Evolutionary conservation across 2,113 vertebrate species (phyloP).

Genomic region (Misgurnus anguillicaudatus): DNA sequence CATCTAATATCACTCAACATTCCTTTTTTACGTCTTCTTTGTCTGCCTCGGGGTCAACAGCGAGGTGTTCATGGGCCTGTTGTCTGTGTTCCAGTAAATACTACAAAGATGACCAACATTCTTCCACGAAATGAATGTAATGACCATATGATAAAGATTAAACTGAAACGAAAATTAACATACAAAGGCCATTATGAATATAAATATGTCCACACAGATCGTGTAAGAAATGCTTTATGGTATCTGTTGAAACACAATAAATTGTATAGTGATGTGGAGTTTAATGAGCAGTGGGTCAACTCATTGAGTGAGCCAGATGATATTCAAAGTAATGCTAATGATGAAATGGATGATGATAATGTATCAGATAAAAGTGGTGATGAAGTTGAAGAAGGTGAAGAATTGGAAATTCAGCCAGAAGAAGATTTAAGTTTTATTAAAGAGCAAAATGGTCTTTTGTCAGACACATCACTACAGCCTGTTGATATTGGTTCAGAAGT

Average conservation of each 20-base stretch:
- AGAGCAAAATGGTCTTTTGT: conserved; percentile 1
- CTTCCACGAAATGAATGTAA: too few species aligned
- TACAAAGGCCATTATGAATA: too few species aligned
- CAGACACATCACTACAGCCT: too few species aligned
- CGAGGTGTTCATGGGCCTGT: too few species aligned
- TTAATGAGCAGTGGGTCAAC: conserved; percentile 40
- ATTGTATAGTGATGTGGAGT: conserved; percentile 17
- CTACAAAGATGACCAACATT: too few species aligned
- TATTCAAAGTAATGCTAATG: background rate
- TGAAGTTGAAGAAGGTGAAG: background rate
- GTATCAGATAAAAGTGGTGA: background rate
- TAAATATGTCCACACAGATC: conserved; percentile 11
- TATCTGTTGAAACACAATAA: conserved; percentile 5
- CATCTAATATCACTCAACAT: too few species aligned
- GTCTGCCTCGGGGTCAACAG: too few species aligned
- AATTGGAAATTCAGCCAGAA: background rate
- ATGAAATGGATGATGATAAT: background rate
- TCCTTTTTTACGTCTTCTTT: too few species aligned
- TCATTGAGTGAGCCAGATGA: background rate
- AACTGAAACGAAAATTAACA: too few species aligned
- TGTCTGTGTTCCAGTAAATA: too few species aligned
- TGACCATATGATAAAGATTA: too few species aligned
- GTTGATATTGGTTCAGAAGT: conserved; percentile 13
- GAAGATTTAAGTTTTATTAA: conserved; percentile 36
- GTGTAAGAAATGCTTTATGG: conserved; percentile 22